Evolutionary conservation across 2,797 vertebrate species (phyloP), one percentile per base, ranked within the genome.

Genomic region (Menidia menidia): DNA sequence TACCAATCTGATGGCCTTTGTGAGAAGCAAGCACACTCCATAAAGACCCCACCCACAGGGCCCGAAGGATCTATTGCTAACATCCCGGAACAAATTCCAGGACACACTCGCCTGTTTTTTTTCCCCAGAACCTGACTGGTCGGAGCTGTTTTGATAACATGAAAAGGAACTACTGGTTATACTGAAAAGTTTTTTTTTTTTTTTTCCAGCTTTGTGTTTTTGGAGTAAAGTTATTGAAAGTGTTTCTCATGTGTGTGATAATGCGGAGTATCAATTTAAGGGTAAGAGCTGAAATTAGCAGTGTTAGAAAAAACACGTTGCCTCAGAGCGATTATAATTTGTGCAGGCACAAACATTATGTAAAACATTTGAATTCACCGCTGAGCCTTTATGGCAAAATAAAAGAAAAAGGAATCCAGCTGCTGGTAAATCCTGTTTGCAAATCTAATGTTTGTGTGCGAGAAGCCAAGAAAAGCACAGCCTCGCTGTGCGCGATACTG

Each of bases 401-500:
- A 2, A 7, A 41, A 12, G 30, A 56, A 45, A 53, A 55, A 52
- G 3, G 3, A 19, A 16, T 44, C 7, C 65, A 44, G 33, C 65
- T 57, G 68, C 69, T 75, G 45, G 69, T 62, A 73, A 83, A 80
- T 78, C 59, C 62, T 73, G 14, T 82, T 83, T 72, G 32, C 12
- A 76, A 76, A 74, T 70, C 16, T 69, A 50, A 71, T 81, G 67
- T 87, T 81, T 79, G 66, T 83, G 77, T 70, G 67, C 76, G 5
- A 48, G 45, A 30, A 44, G 60, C 70, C 61, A 75, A 73, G 54
- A 78, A 79, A 82, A 80, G 30, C 75, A 43, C 59, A 73, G 31
- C 47, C 54, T 75, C 55, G 11, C 58, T 12, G 60, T 42, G 51
- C 54, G 16, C 56, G 64, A 78, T 71, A 16, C 69, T 42, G 53